Conservation (phyloP, 2,797 vertebrate species). For the Valencia hispanica region DNA sequence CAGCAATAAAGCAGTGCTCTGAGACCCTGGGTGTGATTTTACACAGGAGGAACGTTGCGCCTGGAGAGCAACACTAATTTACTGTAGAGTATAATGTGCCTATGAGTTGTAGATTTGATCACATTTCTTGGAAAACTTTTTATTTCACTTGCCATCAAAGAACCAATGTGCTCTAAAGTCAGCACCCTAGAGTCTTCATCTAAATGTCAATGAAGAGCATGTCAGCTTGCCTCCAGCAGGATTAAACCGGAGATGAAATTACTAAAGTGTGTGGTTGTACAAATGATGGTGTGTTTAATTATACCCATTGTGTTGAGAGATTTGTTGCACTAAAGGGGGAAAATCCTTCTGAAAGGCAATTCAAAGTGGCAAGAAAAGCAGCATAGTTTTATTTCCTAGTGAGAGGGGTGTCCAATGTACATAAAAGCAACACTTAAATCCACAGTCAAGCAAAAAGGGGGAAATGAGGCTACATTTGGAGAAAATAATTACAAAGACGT, state of each 20-base stretch:
- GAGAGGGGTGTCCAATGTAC: constrained; percentile 39
- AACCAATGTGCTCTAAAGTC: constrained; percentile 38
- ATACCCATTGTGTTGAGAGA: constrained; percentile 36
- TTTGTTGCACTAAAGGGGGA: constrained; percentile 41
- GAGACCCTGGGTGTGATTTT: constrained; percentile 29
- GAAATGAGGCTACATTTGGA: background rate
- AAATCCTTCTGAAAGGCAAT: constrained; percentile 51
- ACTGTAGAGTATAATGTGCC: constrained; percentile 42
- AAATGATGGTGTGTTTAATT: constrained; percentile 12
- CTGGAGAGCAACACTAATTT: constrained; percentile 32
- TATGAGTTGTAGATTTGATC: constrained; percentile 49
- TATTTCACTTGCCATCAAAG: constrained; percentile 23
- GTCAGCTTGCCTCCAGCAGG: constrained; percentile 47
- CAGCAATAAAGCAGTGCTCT: constrained; percentile 41
- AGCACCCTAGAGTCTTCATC: constrained; percentile 38
- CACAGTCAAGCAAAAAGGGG: constrained; percentile 40
- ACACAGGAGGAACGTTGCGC: constrained; percentile 36
- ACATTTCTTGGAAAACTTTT: constrained; percentile 52
- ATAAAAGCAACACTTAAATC: constrained; percentile 16
- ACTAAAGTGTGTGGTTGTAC: constrained; percentile 15
- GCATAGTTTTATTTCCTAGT: constrained; percentile 68
- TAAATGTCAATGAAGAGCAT: constrained; percentile 48
- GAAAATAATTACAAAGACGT: constrained; percentile 5
- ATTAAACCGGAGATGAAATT: constrained; percentile 49
- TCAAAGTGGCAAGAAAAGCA: constrained; percentile 67